Evolutionary conservation across 1,140 invertebrate species (phyloP), one percentile per base, ranked within the genome.

Genomic region (Mylabris phalerata): DNA sequence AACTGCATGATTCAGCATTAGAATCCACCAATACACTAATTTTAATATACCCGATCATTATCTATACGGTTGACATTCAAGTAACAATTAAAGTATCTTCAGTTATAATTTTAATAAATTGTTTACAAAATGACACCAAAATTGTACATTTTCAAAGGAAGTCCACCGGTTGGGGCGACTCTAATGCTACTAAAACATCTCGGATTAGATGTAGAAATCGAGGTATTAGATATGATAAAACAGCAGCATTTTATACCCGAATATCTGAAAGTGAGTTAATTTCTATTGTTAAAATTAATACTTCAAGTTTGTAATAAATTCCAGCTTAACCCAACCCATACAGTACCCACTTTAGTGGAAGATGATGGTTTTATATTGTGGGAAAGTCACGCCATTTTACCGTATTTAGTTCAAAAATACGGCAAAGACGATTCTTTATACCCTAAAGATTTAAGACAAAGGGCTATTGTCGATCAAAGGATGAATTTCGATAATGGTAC

Each of bases 221-320:
- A 84, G 70, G 65, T 80, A n/a, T 73, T 81, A 2, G 79, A 88
- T 67, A 69, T 90, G 1, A 71, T 80, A 64, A 74, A 75, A 1
- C 79, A 81, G 0, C 86, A 89, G 59, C 82, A 89, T 52, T 70
- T 83, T 55, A 85, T 78, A 62, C 84, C 87, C 7, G 85, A 90
- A 69, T 92, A 80, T 69, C 5, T 88, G n/a, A 87, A 89, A 78
- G 86, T 88, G 77, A 64, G 46, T 25, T 11, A 11, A 19, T 19
- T 19, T 1, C 19, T 11, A 19, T 7, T 7, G 1, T 40, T 40
- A 40, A 9, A 46, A 11, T 25, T 46, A 19, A 13, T 7, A 46
- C 11, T 60, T 52, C 10, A 7, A 40, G 19, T 19, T 40, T 19
- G 1, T 40, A 10, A 40, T 10, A 1, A 10, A 46, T 25, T 7